Percentiles rank a stretch among this genome's conserved stretches.
These are phyloP conservation scores for Leucoraja erinaceus DNA, from an alignment of 2,113 vertebrate species.

Conservation along the genomic window DNA sequence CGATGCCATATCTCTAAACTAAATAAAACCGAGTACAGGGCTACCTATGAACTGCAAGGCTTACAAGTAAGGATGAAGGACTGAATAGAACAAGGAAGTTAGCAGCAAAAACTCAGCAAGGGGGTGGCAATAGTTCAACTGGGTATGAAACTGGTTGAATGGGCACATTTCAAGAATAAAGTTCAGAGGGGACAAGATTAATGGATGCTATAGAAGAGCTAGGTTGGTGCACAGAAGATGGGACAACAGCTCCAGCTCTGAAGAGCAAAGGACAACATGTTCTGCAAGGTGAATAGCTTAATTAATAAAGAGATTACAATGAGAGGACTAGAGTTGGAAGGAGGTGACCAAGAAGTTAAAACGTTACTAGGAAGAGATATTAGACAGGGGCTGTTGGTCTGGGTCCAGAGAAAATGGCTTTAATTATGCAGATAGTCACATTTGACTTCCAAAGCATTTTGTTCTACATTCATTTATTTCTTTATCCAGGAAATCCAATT, in stretches of 20 bases:
- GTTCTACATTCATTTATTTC: background rate
- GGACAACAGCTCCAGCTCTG: background rate
- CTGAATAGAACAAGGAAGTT: background rate
- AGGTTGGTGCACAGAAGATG: background rate
- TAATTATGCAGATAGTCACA: background rate
- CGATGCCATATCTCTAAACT: no score
- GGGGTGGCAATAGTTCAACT: background rate
- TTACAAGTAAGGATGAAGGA: background rate
- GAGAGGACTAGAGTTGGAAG: background rate
- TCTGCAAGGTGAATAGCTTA: background rate
- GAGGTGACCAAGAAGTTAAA: background rate
- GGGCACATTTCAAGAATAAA: background rate
- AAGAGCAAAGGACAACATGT: background rate
- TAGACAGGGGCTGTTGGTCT: no score
- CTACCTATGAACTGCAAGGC: background rate
- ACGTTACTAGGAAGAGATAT: background rate
- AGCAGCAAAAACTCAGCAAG: background rate
- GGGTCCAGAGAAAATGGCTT: background rate
- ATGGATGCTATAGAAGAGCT: background rate
- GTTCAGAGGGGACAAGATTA: background rate
- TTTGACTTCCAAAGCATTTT: background rate
- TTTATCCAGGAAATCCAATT: background rate
- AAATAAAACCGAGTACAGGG: background rate
- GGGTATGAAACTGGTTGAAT: background rate
- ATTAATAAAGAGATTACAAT: background rate